Base-by-base conservation (phyloP, 2,888 invertebrate species). In the Orchesellides sinensis region DNA sequence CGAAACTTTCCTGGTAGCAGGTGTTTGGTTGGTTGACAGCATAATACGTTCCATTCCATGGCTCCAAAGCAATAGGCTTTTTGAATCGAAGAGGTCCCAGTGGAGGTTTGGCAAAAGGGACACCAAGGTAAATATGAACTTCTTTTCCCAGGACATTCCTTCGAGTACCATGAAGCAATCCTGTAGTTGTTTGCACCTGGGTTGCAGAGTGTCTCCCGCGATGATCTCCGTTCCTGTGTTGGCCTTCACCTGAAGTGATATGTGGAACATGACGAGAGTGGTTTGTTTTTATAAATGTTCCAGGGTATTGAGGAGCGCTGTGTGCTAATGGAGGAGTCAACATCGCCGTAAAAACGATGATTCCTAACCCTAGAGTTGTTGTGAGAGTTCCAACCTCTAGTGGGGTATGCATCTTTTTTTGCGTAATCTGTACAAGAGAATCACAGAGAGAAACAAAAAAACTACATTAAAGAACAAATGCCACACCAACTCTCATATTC, bases 41-140 rank as follows among this genome's bases (percentile, higher is more conserved):
- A 90, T 96, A 95, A 65, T 94, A 91, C 12, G 96, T 94, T 0
- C 96, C 96, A 89, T 95, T 94, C 96, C 96, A 97, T 0, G 95
- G 95, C 86, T 96, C 95, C 83, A 95, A 93, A 10, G 96, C 95
- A 68, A 95, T 94, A 10, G 97, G 97, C 88, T 83, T 83, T 65
- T 95, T 93, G 91, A 97, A 97, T 89, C 97, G 92, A 83, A 97
- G 92, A 74, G 89, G 87, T 14, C 96, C 96, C 56, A 97, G 90
- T 0, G 97, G 97, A 1, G 97, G 95, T 90, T 96, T 96, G 6
- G 97, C 97, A 90, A 96, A 97, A 17, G 97, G 97, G 85, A 97
- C 95, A 2, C 97, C 97, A 69, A 94, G 94, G 89, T 95, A 97
- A 70, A 95, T 94, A 90, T 96, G 96, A 32, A 97, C 95, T 90